These are phyloP conservation scores for Misgurnus mizolepis DNA, from an alignment of 2,113 vertebrate species.

Conservation along the genomic window DNA sequence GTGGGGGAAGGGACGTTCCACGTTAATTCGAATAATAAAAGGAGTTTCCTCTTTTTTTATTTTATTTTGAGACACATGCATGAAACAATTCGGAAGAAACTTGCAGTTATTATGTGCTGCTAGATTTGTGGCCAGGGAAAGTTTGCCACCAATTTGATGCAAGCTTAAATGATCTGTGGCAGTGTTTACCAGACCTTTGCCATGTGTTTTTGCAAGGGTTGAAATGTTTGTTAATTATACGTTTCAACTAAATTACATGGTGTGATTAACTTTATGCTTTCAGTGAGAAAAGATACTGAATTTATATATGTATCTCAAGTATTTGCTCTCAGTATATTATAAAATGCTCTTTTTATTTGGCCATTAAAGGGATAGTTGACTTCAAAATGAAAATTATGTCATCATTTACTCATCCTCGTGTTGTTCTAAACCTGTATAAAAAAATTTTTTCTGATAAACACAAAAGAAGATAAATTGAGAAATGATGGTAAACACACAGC, in stretches of 20 bases:
- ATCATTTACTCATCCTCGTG: too few species aligned
- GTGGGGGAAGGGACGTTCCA: constrained; percentile 29
- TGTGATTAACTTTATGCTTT: neutral
- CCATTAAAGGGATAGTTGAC: too few species aligned
- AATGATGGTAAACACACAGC: too few species aligned
- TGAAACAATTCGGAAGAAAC: neutral
- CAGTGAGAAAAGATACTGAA: neutral
- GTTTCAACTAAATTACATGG: too few species aligned
- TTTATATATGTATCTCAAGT: too few species aligned
- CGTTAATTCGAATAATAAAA: neutral
- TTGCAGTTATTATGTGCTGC: neutral
- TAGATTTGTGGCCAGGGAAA: neutral
- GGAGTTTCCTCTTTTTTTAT: neutral
- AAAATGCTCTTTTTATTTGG: too few species aligned
- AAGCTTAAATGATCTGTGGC: neutral
- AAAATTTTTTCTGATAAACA: too few species aligned
- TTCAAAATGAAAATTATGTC: too few species aligned
- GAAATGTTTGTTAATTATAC: neutral
- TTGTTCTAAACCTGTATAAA: too few species aligned
- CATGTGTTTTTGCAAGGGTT: neutral
- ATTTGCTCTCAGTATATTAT: too few species aligned
- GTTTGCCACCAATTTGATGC: neutral
- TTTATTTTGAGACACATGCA: neutral
- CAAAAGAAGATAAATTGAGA: too few species aligned
- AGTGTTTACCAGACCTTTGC: neutral